Evolutionary conservation across 2,113 vertebrate genomes (phyloP), one percentile per base, ranked within the genome.

Genomic region (Ranitomeya variabilis): DNA sequence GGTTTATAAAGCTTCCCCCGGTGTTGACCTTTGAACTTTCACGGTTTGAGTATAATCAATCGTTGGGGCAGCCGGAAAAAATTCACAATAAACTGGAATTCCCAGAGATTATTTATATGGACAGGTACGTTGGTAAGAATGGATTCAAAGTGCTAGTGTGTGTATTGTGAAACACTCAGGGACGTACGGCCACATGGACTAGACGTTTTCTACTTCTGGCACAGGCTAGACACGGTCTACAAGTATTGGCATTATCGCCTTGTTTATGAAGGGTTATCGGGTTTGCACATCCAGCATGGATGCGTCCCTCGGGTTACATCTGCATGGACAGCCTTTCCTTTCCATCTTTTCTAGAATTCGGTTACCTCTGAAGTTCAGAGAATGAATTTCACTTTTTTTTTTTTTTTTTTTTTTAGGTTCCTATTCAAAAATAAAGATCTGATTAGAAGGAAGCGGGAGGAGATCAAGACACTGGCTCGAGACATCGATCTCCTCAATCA

Each of bases 11-110:
- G 87, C 94, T 99, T 19, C 98, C 98, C 6, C 98, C 97, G 0
- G 97, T 99, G 11, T 90, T 99, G 94, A 99, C 98, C 45, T 99
- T 99, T 91, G 98, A 99, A 90, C 96, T 99, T 87, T 99, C 98
- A 13, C 95, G 98, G 86, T 99, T 99, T 92, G 97, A 99, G 91
- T 99, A 99, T 93, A 99, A 99, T 93, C 97, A 98, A 55, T 98
- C 97, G 18, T 94, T 99, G 0, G 97, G 98, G n/a, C 97, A 98
- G 67, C 98, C 98, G 1, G 98, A 99, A 94, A 99, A 99, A 93
- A 99, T 99, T 89, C 98, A 99, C 94, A 99, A 97, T 93, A 98
- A 96, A 90, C 93, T 99, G 87, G 98, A 99, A 90, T 99, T 99
- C 90, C 96, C 98, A 79, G 96, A 96, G 90, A 96, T 97, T 74